Conservation (phyloP, 2,888 invertebrate species). For the Nephrotoma flavescens region DNA sequence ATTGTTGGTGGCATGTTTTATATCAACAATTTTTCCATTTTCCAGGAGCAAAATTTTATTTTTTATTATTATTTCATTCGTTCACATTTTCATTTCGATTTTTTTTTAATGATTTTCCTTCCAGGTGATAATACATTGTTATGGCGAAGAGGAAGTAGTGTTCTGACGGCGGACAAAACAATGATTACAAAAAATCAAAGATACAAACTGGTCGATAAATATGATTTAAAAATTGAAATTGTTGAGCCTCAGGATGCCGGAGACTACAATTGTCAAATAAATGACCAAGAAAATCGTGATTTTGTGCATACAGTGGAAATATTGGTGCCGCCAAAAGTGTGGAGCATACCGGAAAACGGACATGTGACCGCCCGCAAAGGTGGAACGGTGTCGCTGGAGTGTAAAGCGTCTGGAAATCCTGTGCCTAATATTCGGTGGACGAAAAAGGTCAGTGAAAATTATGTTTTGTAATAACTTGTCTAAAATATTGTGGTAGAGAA, state of each 20-base stretch:
- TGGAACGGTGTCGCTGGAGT: slow-evolving; percentile 42
- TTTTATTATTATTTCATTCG: neutral
- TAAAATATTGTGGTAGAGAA: too few species aligned
- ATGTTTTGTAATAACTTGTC: too few species aligned
- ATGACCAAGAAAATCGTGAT: slow-evolving; percentile 41
- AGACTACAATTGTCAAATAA: slow-evolving; percentile 47
- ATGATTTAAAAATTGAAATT: slow-evolving; percentile 42
- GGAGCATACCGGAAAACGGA: slow-evolving; percentile 38
- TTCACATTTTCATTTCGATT: neutral
- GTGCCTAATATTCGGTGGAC: slow-evolving; percentile 45
- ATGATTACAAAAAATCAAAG: slow-evolving; percentile 45
- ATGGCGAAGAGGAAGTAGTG: slow-evolving; percentile 44
- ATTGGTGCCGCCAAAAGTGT: slow-evolving; percentile 42
- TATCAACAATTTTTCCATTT: neutral
- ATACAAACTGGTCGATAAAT: slow-evolving; percentile 43
- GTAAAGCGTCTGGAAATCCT: slow-evolving; percentile 45
- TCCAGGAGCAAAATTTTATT: neutral
- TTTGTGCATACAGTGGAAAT: slow-evolving; percentile 48
- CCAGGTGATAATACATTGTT: slow-evolving; percentile 42
- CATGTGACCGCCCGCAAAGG: slow-evolving; percentile 42
- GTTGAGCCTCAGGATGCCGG: slow-evolving; percentile 39
- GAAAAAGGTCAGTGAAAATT: slow-evolving; percentile 33
- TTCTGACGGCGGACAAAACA: slow-evolving; percentile 43
- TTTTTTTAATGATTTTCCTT: neutral
- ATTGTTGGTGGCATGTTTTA: neutral